Evolutionary conservation across 1,140 invertebrate genomes (phyloP), one percentile per base, ranked within the genome.

Genomic region (Leptopilina boulardi): DNA sequence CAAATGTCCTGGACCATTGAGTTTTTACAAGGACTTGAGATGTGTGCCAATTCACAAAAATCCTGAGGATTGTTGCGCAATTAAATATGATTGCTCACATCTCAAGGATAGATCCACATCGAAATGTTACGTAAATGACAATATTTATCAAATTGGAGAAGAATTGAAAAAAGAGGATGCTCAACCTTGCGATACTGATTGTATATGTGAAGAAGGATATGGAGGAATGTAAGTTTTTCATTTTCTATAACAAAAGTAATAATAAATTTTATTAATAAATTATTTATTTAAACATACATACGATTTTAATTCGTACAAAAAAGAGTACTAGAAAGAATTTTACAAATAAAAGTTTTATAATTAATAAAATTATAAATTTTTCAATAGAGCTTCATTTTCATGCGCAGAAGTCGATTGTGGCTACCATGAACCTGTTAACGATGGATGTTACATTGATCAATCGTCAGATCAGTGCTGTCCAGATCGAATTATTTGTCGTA

Each of bases 361-460:
- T n/a, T n/a, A n/a, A n/a, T n/a, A n/a, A n/a, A n/a, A n/a, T n/a
- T n/a, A n/a, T n/a, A n/a, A n/a, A n/a, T n/a, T 11, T 1, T 6
- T 71, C 41, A 18, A 66, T 21, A 89, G 87, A 8, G 80, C 83
- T 0, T 0, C 0, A 0, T 89, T 89, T n/a, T 26, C 6, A 1
- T 89, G 88, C 1, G 81, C 86, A 2, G 5, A 5, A 0, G 18
- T 84, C 0, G 86, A 87, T 26, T 88, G 34, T 38, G 34, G 87
- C 59, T 73, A 76, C 18, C 0, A 10, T 1, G 0, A 4, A 5
- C n/a, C 9, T 0, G 0, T 19, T 8, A 23, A 13, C 0, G 13
- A 44, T 13, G 79, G 73, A 19, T 89, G 88, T 71, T 87, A 80
- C 18, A 0, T 0, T 2, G 81, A 11, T 71, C 1, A 71, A 0